Conservation (phyloP, 2,797 vertebrate species). For the Acridotheres tristis region DNA sequence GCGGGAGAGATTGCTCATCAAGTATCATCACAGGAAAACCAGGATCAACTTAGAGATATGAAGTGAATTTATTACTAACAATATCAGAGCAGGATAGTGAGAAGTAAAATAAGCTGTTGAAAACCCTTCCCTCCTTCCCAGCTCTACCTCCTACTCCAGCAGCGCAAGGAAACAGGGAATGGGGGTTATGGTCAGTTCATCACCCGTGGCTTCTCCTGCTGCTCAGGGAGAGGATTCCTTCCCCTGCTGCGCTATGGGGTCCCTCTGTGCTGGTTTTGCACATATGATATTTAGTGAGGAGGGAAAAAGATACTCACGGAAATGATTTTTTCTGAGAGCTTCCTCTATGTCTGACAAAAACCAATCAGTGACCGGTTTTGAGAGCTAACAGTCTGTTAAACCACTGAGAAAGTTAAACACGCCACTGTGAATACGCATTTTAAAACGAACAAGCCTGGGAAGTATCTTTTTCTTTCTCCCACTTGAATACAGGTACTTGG, state of each 20-base stretch:
- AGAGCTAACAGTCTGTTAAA: no score
- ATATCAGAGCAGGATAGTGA: not conserved
- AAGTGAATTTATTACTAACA: not conserved
- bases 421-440: no score
- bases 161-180: not conserved
- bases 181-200: not conserved
- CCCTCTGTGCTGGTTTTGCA: no score
- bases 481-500: no score
- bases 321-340: no score
- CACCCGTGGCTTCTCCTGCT: not conserved
- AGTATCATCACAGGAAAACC: not conserved
- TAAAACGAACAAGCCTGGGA: no score
- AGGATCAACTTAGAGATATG: not conserved
- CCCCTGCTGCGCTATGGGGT: not conserved
- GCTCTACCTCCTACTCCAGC: not conserved
- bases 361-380: no score
- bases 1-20: fast-evolving
- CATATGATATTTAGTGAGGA: no score
- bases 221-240: not conserved
- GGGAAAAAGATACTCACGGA: no score
- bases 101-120: not conserved
- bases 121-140: not conserved
- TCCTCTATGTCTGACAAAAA: no score
- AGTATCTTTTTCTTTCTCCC: no score
- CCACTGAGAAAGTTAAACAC: no score